phyloP scores from a whole-genome alignment of 2,113 vertebrate species.

The Hystrix brachyura region DNA sequence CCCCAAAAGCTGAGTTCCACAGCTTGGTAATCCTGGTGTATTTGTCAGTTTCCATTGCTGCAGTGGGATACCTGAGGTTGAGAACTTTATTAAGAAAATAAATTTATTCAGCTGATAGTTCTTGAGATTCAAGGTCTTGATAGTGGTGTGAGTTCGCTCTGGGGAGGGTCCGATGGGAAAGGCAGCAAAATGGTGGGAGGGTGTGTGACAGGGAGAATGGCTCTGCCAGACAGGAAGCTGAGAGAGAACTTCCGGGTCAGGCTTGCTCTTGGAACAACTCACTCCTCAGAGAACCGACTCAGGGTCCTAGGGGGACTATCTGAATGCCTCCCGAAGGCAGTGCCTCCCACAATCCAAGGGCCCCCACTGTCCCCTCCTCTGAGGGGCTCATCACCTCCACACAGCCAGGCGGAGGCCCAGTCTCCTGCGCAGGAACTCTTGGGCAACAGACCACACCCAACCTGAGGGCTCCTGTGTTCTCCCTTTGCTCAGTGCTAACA shows the following conservation, averaged over 20 bases:
- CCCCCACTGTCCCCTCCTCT: neutral
- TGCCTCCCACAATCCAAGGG: neutral
- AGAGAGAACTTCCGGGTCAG: neutral
- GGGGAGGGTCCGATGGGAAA: neutral
- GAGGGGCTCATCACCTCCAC: neutral
- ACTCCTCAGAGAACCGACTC: neutral
- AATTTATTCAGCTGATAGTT: neutral
- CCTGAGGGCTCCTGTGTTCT: rapidly evolving
- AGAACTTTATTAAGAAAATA: neutral
- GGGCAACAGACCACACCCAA: too few species aligned
- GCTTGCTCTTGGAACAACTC: neutral
- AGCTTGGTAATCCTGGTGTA: neutral
- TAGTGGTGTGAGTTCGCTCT: neutral
- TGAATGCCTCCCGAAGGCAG: neutral
- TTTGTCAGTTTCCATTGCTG: neutral
- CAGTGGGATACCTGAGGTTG: neutral
- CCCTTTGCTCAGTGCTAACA: neutral
- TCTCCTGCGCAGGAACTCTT: rapidly evolving
- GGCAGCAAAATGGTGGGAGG: too few species aligned
- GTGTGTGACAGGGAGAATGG: neutral
- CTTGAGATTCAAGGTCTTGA: neutral
- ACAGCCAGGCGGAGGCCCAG: neutral
- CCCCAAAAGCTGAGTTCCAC: neutral
- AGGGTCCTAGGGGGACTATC: neutral
- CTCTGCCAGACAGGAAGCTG: neutral